Evolutionary conservation across 1,140 invertebrate genomes (phyloP), one percentile per base, ranked within the genome.

Genomic region (Phymastichus coffea): DNA sequence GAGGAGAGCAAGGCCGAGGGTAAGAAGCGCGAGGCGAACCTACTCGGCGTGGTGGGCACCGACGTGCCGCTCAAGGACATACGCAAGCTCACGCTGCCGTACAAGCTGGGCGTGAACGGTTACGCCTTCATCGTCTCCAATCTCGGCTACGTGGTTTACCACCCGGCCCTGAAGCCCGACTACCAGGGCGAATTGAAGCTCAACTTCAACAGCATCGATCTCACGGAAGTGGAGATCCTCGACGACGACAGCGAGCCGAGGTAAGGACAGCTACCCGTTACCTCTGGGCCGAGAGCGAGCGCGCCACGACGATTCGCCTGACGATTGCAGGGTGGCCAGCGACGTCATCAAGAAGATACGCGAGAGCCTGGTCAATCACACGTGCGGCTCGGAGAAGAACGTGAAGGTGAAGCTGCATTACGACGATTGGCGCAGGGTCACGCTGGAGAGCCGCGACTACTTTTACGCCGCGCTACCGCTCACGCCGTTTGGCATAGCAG

Each of bases 111-210:
- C 19, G 94, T 96, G 0, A 97, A 97, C 78, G 95, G 92, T 4
- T 98, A 97, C 76, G 91, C 93, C 1, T 97, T 98, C 80, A 90
- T 95, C 58, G 90, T 97, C 3, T 97, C 91, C 61, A 97, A 98
- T 74, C 98, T 99, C 76, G 97, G 97, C 1, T 97, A 97, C 75
- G 82, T 98, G 6, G 77, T 93, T 22, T 78, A 91, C 37, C 91
- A 92, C 83, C 90, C 90, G 1, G 86, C 90, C 65, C 76, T 92
- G 26, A 82, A 88, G 51, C 88, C 90, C n/a, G 84, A 87, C 30
- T 84, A 85, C 69, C 82, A 87, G 64, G 87, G 86, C 41, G 77
- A 84, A 41, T 77, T 95, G 20, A 96, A 95, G 80, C 84, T 88
- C n/a, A 96, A 96, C 73, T 98, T 94, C 76, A 96, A 97, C 77